phyloP scores from a whole-genome alignment of 2,797 vertebrate genomes.

The Amniataba percoides region DNA sequence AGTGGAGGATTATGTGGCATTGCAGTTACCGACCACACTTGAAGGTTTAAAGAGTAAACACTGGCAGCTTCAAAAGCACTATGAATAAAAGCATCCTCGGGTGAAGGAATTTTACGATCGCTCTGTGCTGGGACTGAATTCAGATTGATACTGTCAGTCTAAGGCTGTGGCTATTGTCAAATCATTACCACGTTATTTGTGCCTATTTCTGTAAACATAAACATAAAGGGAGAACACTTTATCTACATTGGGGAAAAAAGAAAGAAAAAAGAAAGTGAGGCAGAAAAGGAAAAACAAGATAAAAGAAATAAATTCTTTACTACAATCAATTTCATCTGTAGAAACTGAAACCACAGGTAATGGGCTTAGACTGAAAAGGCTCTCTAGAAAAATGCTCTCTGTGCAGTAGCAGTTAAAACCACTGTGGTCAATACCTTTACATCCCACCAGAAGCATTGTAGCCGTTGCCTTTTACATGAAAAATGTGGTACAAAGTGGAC shows the following conservation, averaged over 20 bases:
- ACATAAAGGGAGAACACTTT: conserved; percentile 7
- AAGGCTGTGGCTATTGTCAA: conserved; percentile 22
- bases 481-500: conserved; percentile 73
- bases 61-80: conserved; percentile 48
- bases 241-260: neutral
- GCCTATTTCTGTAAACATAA: conserved; percentile 29
- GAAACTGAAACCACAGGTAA: conserved; percentile 42
- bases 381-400: conserved; percentile 23
- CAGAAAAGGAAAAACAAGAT: neutral
- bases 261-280: conserved; percentile 2
- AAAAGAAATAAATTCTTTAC: neutral
- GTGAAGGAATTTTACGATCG: conserved; percentile 41
- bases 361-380: conserved; percentile 28
- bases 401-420: conserved; percentile 40
- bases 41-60: conserved; percentile 57
- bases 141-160: conserved; percentile 35
- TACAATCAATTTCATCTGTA: conserved; percentile 36
- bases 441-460: conserved; percentile 56
- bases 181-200: conserved; percentile 29
- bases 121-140: conserved; percentile 45
- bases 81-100: conserved; percentile 47
- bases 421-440: conserved; percentile 47
- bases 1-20: conserved; percentile 46
- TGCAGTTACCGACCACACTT: conserved; percentile 26
- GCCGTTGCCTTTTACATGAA: conserved; percentile 69